Evolutionary conservation across 2,888 invertebrate species (phyloP), one percentile per base, ranked within the genome.

Genomic region (Phaedon cochleariae): DNA sequence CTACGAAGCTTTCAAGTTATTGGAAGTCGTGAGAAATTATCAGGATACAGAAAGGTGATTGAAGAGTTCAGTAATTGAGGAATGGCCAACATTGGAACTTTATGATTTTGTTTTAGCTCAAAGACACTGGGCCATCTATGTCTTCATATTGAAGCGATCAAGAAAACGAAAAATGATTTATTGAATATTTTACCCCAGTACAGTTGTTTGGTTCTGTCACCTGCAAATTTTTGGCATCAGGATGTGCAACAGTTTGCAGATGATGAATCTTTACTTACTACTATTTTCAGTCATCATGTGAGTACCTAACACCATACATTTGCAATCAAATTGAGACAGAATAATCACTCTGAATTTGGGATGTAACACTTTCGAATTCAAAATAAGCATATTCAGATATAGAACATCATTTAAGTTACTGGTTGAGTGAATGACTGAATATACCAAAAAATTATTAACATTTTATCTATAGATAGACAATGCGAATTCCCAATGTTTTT

Each of bases 171-270:
- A 73, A 70, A 70, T 51, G 69, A 85, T 58, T 72, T 71, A 62
- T 74, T 73, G 29, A 73, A 85, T 21, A 87, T 94, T 61, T 86
- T 98, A 69, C 97, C 98, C 0, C 94, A 97, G 81, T 97, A 95
- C 82, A 93, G 91, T 81, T 98, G 98, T 82, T 87, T 98, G 22
- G 85, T 96, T 41, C 84, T 98, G 7, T 97, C 97, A 0, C 98
- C 97, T 0, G 96, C 96, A 5, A 96, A 95, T 85, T 87, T 98
- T 64, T 98, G 98, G 98, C 90, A 92, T 74, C 92, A 94, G 80
- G 93, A 93, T 81, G 85, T 90, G 29, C 90, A 92, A 76, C 86
- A 89, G 46, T 96, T 94, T 81, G 89, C 91, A 58, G 86, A 90
- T 70, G 96, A 96, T 81, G 87, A 89, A 10, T 92, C 93, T 79